Evolutionary conservation across 2,888 invertebrate genomes (phyloP).

Genomic region (Orchesella flavescens): DNA sequence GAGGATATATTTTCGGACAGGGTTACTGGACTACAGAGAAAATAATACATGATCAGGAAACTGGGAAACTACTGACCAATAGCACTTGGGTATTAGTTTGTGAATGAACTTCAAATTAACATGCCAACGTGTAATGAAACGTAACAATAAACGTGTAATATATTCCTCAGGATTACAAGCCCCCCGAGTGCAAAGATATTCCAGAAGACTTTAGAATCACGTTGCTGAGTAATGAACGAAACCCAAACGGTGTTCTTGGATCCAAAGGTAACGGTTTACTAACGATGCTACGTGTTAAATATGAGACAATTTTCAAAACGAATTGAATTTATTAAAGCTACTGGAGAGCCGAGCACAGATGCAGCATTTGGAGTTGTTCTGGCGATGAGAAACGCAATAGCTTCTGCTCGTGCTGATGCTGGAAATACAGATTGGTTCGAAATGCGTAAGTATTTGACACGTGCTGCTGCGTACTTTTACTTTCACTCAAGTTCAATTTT

Average conservation of each 20-base stretch:
- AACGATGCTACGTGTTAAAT: not conserved
- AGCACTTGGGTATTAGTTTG: constrained; percentile 75
- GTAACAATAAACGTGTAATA: not conserved
- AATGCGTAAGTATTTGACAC: constrained; percentile 78
- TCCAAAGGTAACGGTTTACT: constrained; percentile 59
- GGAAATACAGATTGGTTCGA: constrained; percentile 79
- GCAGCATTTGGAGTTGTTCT: constrained; percentile 77
- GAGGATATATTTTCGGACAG: constrained; percentile 75
- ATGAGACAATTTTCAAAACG: not conserved
- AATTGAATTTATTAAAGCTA: constrained; percentile 74
- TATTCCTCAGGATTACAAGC: constrained; percentile 79
- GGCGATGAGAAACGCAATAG: constrained; percentile 82
- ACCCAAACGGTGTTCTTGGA: constrained; percentile 63
- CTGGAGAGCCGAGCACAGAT: constrained; percentile 78
- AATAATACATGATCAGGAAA: constrained; percentile 73
- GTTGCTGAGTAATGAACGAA: constrained; percentile 63
- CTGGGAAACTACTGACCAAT: constrained; percentile 74
- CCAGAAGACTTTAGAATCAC: constrained; percentile 82
- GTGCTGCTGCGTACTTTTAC: too few species aligned
- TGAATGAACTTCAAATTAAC: too few species aligned
- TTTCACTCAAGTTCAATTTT: too few species aligned
- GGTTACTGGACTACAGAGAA: constrained; percentile 75
- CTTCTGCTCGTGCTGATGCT: constrained; percentile 81
- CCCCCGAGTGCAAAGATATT: constrained; percentile 85
- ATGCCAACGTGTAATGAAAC: too few species aligned